Evolutionary conservation across 2,797 vertebrate genomes (phyloP), one percentile per base, ranked within the genome.

Genomic region (Pseudochaenichthys georgianus): DNA sequence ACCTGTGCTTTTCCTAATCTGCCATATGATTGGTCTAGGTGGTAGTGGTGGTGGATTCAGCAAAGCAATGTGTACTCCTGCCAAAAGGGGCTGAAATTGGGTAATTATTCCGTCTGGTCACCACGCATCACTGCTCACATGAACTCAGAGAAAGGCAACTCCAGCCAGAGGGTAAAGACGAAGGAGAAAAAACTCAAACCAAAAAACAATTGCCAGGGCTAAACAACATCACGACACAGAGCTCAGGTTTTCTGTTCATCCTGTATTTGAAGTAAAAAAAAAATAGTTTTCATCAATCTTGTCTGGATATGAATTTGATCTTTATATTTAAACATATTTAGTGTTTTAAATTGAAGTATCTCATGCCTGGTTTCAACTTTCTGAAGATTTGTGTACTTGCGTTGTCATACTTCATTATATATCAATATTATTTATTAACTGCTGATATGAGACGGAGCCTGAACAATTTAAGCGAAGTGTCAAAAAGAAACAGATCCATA

Each of bases 81-180:
- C 83, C 86, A 63, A 77, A 77, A 61, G 45, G 67, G 89, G 72
- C 50, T 75, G 70, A 81, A 83, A 90, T 73, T 84, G 82, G 82
- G 79, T 82, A 89, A 86, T 90, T 84, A 88, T 89, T 89, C 84
- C 15, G 47, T 86, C 78, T 86, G 84, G 85, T 90, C 80, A 83
- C 54, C 76, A 81, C 82, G 81, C 82, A 85, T 88, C 82, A 85
- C 64, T 76, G 83, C 79, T 78, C 61, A 60, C 76, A 83, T 81
- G 73, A 86, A 83, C 73, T 84, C 60, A 58, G 75, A 81, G 66
- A 84, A 78, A 85, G 64, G 69, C 69, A 87, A 83, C 60, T 85
- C 54, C 77, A 84, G 84, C 86, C 76, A 82, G 73, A 81, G 77
- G 72, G 61, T 50, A 38, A 87, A 77, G 72, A 52, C 74, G 52